These are phyloP conservation scores for Alectura lathami DNA, from an alignment of 2,113 vertebrate genomes.

Conservation along the genomic window DNA sequence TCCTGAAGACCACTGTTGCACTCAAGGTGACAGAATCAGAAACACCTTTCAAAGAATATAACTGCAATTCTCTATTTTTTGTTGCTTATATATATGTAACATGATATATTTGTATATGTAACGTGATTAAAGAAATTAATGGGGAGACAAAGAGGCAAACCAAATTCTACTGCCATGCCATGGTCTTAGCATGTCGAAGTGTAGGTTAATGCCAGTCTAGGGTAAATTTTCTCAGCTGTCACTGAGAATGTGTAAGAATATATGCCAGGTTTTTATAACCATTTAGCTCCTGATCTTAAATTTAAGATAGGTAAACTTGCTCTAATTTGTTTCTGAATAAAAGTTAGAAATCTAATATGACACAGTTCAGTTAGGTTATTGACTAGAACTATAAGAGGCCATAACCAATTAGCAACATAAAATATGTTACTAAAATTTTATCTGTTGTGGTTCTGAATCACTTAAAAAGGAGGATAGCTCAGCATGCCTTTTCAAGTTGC, in stretches of 20 bases:
- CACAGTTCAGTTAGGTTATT: neutral
- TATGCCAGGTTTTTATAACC: neutral
- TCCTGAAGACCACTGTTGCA: constrained; percentile 11
- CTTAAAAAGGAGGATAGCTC: neutral
- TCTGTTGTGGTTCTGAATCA: neutral
- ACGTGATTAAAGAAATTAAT: neutral
- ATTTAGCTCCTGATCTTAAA: neutral
- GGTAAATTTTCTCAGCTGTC: neutral
- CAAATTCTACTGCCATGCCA: neutral
- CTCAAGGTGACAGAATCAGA: neutral
- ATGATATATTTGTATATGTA: accelerated
- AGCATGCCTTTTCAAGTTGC: constrained; percentile 17
- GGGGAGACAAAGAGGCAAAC: neutral
- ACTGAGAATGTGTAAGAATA: neutral
- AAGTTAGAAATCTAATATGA: neutral
- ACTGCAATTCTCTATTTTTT: neutral
- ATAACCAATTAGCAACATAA: neutral
- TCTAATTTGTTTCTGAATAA: neutral
- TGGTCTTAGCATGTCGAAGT: neutral
- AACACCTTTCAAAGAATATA: neutral
- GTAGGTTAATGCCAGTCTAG: neutral
- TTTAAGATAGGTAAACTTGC: neutral
- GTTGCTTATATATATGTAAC: accelerated
- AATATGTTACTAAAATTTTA: neutral
- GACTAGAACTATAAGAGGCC: neutral